Evolutionary conservation across 1,140 invertebrate species (phyloP), one percentile per base, ranked within the genome.

Genomic region (Achatina immaculata): DNA sequence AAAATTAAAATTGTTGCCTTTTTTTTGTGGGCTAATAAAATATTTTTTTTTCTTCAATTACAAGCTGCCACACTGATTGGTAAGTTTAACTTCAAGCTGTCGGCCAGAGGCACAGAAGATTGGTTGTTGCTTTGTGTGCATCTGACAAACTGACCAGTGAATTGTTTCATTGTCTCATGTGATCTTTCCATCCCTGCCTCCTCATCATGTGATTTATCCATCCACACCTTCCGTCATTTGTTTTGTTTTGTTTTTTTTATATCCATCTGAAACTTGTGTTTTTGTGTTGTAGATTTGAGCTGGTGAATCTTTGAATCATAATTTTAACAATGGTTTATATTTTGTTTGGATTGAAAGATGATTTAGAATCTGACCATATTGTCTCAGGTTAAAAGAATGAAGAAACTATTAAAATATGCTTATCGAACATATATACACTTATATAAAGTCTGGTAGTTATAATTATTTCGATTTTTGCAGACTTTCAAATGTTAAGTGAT

Each of bases 21-120:
- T 24, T 31, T 58, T 74, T 42, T n/a, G n/a, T n/a, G n/a, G n/a
- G 24, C 68, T 43, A 55, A 77, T 40, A 24, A 2, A 21, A n/a
- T 40, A n/a, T 77, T 14, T 62, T 65, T 55, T 74, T 31, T 77
- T 16, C 45, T 58, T 69, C 28, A 48, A 2, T 74, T 68, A 45
- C 76, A 78, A 78, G 76, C 76, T 78, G 76, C 76, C 76, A 68
- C 76, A 65, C 38, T 78, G 76, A 78, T 42, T 78, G 76, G 76
- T 78, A 78, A 78, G 76, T 78, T 43, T 78, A 21, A 51, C 38
- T 38, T 38, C 9, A 38, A 38, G 36, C 21, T n/a, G 9, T 69
- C 42, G 0, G 6, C 48, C 48, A 6, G n/a, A 11, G 11, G 31
- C 38, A 9, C 38, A 69, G 36, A 51, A 24, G 11, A 69, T 69